These are phyloP conservation scores for Apodemus sylvaticus DNA, from an alignment of 2,113 vertebrate genomes.

Conservation along the genomic window DNA sequence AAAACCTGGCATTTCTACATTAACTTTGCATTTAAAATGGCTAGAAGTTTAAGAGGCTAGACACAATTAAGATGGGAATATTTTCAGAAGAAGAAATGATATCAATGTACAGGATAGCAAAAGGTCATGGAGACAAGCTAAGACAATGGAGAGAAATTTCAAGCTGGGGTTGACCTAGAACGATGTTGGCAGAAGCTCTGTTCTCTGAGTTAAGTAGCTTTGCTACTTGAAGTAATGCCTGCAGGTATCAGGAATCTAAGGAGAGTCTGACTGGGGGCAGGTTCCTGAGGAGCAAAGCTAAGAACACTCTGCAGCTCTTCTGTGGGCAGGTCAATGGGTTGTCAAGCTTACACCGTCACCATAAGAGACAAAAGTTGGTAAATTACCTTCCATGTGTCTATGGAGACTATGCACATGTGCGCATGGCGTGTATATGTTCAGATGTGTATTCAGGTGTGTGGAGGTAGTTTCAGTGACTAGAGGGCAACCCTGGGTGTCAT, in stretches of 20 bases:
- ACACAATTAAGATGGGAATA: neutral
- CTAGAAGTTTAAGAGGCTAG: neutral
- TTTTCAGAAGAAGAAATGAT: constrained; percentile 28
- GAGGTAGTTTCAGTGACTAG: too few species aligned
- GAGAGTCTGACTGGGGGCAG: neutral
- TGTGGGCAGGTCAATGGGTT: neutral
- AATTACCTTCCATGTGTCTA: neutral
- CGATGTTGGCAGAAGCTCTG: neutral
- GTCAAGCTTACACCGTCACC: neutral
- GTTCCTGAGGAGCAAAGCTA: neutral
- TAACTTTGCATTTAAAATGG: constrained; percentile 20
- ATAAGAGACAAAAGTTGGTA: neutral
- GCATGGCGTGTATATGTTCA: neutral
- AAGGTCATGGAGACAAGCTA: neutral
- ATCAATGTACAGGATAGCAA: neutral
- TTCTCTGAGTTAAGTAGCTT: constrained; percentile 1
- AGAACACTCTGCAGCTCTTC: neutral
- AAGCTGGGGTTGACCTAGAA: constrained; percentile 9
- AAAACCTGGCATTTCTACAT: constrained; percentile 4
- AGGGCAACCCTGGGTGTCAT: neutral
- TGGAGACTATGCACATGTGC: neutral
- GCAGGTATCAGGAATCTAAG: neutral
- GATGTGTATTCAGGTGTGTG: neutral
- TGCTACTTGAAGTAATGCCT: neutral
- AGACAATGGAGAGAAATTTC: neutral